Base-by-base conservation (phyloP, 2,888 invertebrate species). In the Eumacrocentrus americanus region DNA sequence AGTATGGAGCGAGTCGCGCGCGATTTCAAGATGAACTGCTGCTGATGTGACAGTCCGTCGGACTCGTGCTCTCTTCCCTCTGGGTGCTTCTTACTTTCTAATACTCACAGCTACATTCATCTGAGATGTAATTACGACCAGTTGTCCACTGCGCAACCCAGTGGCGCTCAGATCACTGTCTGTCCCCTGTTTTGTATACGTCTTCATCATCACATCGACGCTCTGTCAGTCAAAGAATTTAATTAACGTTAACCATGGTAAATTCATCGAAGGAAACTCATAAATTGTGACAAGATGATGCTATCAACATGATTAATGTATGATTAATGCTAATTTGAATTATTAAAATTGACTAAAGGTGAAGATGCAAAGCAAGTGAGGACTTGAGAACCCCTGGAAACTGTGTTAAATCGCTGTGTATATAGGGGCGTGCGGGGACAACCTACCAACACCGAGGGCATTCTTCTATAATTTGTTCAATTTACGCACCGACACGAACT, bases 391-490 rank as follows among this genome's bases (percentile, higher is more conserved):
- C 48, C 59, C n/a, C n/a, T n/a, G n/a, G n/a, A n/a, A n/a, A n/a
- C n/a, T n/a, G n/a, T n/a, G 14, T 60, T 22, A 42, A 54, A 48
- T 60, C 35, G n/a, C n/a, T 37, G 18, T 37, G 20, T 53, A 35
- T 40, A 59, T 47, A 47, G 52, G 58, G 56, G 58, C 58, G 25
- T 40, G 20, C 6, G 14, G 20, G 51, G 40, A 37, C 9, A 11
- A 23, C 18, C n/a, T 25, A 22, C 18, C 66, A 69, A 70, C 70
- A 68, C 66, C 66, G 51, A 48, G 37, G 70, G 72, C 76, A 78
- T 78, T 78, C 76, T 78, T 78, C 73, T 77, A 69, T 77, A 78
- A 78, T 78, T 78, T 77, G 76, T 75, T 75, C 78, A 78, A 78
- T 78, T 77, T 76, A 78, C 76, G 73, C 74, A 74, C 68, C 68